Evolutionary conservation across 1,140 invertebrate genomes (phyloP), one percentile per base, ranked within the genome.

Genomic region (Cotesia chilonis): DNA sequence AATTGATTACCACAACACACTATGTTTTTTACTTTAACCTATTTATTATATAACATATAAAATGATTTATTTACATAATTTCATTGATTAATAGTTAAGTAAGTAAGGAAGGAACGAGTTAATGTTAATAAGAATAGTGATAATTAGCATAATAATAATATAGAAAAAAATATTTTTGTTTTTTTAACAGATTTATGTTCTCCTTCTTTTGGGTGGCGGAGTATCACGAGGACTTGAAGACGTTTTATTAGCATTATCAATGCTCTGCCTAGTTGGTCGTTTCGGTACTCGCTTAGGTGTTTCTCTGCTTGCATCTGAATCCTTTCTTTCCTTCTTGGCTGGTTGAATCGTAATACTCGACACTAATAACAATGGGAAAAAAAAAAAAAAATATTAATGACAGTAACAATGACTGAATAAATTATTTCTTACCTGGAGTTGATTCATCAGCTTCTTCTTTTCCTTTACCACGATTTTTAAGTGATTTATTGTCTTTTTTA

Each of bases 241-340:
- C 64, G 84, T 79, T 78, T 87, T 87, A 10, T 80, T 81, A 9
- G 82, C 77, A 68, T 80, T 86, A 67, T 87, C 86, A 14, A 81
- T 78, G 54, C 85, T 87, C 76, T 87, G 86, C 69, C 86, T 82
- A 0, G 86, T 87, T 59, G 86, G 85, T 72, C 86, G 80, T 75
- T 87, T 87, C 7, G 81, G 79, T 4, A 81, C 82, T 75, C 85
- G 75, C 54, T 87, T 87, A 7, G 81, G 75, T 2, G 78, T 78
- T 74, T 87, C 86, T 12, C 86, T 80, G 72, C 77, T 83, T 7
- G 83, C 79, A 38, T 86, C 86, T 0, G 82, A 86, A 76, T 87
- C 86, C 61, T 85, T 87, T 2, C 86, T 80, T 70, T 87, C 86
- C 71, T 87, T 87, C 68, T 87, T 87, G 4, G 77, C 61, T 70